Evolutionary conservation across 2,888 invertebrate species (phyloP).

Genomic region (Helicoverpa assulta): DNA sequence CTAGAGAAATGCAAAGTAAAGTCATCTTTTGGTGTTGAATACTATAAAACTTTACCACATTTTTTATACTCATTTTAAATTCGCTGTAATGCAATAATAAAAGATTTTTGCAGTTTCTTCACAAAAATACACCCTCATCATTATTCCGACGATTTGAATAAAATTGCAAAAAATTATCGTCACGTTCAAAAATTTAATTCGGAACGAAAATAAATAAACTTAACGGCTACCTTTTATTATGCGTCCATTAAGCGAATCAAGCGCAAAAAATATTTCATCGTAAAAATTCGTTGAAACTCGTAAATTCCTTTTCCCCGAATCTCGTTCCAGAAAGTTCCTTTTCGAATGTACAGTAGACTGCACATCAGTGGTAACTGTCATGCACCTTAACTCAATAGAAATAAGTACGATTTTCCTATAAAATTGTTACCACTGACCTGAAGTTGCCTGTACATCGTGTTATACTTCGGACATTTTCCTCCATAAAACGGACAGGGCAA

Average conservation of each 20-base stretch:
- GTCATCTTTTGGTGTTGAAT: not conserved
- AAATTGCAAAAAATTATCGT: constrained; percentile 30
- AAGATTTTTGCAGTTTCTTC: not conserved
- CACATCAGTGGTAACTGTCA: too few species aligned
- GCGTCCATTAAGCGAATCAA: constrained; percentile 15
- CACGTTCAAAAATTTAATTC: constrained; percentile 36
- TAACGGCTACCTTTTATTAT: constrained; percentile 38
- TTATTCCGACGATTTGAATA: constrained; percentile 21
- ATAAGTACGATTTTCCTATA: too few species aligned
- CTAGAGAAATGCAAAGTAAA: not conserved
- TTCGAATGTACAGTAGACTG: too few species aligned
- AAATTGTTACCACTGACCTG: too few species aligned
- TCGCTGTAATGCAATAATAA: too few species aligned
- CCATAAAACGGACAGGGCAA: constrained; percentile 57
- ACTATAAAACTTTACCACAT: too few species aligned
- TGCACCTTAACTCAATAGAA: too few species aligned
- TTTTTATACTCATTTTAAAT: too few species aligned
- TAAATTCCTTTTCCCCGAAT: constrained; percentile 40
- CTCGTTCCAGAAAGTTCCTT: constrained; percentile 33
- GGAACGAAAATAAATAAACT: constrained; percentile 41
- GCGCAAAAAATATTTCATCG: constrained; percentile 25
- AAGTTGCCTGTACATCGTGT: too few species aligned
- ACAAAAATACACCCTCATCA: constrained; percentile 22
- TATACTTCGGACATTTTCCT: constrained; percentile 45
- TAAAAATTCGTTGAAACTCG: constrained; percentile 53